phyloP scores from a whole-genome alignment of 2,888 invertebrate species.

The Drosophila meridiana region DNA sequence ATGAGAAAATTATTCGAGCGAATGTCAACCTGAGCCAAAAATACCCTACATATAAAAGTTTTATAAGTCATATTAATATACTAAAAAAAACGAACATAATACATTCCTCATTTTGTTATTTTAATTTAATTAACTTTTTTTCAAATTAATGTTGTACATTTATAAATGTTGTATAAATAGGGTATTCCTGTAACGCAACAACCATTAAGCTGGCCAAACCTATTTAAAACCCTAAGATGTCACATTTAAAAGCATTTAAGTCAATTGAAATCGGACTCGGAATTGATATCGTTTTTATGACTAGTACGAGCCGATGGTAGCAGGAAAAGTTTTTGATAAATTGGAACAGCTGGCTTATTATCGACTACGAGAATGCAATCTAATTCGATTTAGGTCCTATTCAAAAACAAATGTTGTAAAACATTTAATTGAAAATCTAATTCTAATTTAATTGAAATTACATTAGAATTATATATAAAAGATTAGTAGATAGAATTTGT shows the following conservation, averaged over 20 bases:
- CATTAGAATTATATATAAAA: neutral
- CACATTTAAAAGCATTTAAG: constrained; percentile 10
- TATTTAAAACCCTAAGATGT: neutral
- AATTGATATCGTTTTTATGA: constrained; percentile 11
- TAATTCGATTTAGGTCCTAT: neutral
- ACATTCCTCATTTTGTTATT: too few relatives aligned
- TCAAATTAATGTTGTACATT: too few relatives aligned
- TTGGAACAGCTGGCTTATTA: neutral
- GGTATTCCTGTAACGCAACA: neutral
- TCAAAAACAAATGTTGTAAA: neutral
- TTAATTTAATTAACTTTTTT: too few relatives aligned
- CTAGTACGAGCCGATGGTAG: neutral
- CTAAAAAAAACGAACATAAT: neutral
- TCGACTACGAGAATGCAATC: neutral
- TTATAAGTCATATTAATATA: neutral
- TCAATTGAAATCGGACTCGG: neutral
- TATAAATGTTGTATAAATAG: neutral
- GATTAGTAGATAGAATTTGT: neutral
- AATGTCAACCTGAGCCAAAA: constrained; percentile 1
- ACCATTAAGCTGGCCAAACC: too few relatives aligned
- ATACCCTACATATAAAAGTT: neutral
- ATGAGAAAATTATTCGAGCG: constrained; percentile 21
- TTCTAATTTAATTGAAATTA: neutral
- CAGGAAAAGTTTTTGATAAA: neutral
- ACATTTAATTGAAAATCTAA: neutral